Evolutionary conservation across 2,113 vertebrate species (phyloP).

Genomic region (Verasper variegatus): DNA sequence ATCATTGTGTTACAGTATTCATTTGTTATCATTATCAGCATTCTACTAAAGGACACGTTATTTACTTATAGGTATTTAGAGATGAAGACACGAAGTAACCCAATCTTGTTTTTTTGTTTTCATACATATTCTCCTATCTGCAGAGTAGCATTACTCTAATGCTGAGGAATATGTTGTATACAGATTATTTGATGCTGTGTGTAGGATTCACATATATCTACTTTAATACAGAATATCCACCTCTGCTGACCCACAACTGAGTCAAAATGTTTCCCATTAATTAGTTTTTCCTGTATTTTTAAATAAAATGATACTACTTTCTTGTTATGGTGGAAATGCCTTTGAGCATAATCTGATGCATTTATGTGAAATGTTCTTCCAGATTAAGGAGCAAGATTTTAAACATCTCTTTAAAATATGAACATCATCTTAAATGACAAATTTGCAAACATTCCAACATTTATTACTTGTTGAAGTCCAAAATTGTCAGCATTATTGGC

Average conservation of each 20-base stretch:
- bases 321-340: neutral
- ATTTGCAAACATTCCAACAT: neutral
- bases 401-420: neutral
- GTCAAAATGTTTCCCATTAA: neutral
- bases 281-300: neutral
- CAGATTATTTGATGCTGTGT: neutral
- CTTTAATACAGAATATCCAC: neutral
- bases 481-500: too few species aligned
- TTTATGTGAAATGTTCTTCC: neutral
- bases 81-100: conserved; percentile 29
- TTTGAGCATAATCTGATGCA: too few species aligned
- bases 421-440: neutral
- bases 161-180: neutral
- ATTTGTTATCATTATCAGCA: neutral
- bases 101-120: neutral
- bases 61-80: conserved; percentile 26
- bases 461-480: too few species aligned
- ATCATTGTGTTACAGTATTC: neutral
- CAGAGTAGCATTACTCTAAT: neutral
- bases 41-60: neutral
- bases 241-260: too few species aligned
- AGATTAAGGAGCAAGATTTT: neutral
- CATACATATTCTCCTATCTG: neutral
- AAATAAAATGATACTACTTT: neutral
- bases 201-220: neutral